phyloP scores from a whole-genome alignment of 2,113 vertebrate species.

The Mesitornis unicolor region DNA sequence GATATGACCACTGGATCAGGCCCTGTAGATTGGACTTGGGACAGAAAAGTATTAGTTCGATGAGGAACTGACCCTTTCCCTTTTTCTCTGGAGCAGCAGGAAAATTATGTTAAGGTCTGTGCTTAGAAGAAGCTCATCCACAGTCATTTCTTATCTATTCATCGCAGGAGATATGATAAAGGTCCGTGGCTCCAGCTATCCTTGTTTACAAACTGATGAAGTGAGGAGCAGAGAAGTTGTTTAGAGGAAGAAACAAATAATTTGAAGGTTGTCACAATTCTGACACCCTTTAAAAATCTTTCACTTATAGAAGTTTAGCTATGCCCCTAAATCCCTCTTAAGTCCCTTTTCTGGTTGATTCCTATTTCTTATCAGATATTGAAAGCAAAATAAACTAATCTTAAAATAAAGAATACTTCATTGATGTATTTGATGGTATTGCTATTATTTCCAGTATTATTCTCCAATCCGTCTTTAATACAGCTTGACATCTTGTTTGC shows the following conservation, averaged over 20 bases:
- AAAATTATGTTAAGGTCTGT: background rate
- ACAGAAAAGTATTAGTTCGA: background rate
- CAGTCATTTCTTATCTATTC: background rate
- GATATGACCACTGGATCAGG: accelerated
- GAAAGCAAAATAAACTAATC: background rate
- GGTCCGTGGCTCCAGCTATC: accelerated
- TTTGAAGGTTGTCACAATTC: background rate
- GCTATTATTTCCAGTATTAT: constrained; percentile 10
- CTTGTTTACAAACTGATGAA: background rate
- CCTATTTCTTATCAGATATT: background rate
- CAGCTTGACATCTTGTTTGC: constrained; percentile 25
- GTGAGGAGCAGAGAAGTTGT: background rate
- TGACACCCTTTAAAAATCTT: background rate
- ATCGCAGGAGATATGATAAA: background rate
- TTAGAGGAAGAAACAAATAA: background rate
- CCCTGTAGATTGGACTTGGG: background rate
- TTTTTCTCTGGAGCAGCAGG: background rate
- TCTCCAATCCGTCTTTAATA: background rate
- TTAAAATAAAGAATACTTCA: background rate
- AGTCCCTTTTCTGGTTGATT: background rate
- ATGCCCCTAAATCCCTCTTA: background rate
- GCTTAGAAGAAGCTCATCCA: background rate
- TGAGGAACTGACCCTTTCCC: background rate
- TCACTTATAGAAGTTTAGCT: background rate
- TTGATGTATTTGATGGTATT: background rate